A percentile compares a stretch with the other conserved stretches of the same genome.
phyloP scores from a whole-genome alignment of 92 coral and sea anemone genomes.

The Desmophyllum pertusum region DNA sequence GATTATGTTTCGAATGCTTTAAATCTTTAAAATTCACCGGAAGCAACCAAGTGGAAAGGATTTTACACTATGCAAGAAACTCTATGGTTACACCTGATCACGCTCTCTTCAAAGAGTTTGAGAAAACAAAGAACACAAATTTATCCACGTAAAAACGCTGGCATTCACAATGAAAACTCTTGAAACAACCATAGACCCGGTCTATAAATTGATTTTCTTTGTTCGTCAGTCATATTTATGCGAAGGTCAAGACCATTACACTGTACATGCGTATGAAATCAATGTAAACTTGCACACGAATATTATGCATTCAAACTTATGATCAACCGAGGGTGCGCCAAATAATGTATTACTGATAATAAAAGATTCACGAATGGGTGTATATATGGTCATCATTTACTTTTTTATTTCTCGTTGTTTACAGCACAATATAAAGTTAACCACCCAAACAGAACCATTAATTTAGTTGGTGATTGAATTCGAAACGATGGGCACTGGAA shows the following conservation, averaged over 20 bases:
- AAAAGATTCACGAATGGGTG: not conserved
- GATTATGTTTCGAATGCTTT: not conserved
- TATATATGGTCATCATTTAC: not conserved
- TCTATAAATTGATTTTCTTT: not conserved
- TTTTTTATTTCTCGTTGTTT: not conserved
- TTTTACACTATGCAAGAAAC: not conserved
- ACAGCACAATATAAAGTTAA: not conserved
- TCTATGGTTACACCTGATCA: not conserved
- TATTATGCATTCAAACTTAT: not conserved
- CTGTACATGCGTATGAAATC: too few species aligned
- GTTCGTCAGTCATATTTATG: not conserved
- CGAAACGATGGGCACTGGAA: not conserved
- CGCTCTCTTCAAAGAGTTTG: conserved; percentile 16
- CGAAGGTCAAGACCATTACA: not conserved
- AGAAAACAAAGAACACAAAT: conserved; percentile 33
- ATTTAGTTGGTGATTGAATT: conserved; percentile 4
- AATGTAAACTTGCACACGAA: not conserved
- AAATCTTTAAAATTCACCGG: not conserved
- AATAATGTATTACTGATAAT: not conserved
- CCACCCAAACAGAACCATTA: conserved; percentile 13
- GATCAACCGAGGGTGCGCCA: not conserved
- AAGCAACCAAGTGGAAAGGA: conserved; percentile 30
- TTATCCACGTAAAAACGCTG: conserved; percentile 6
- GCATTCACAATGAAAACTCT: conserved; percentile 26
- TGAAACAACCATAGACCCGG: not conserved